A percentile compares a stretch with the other conserved stretches of the same genome.
Conservation (phyloP, 2,797 vertebrate genomes). For the Allobates femoralis region DNA sequence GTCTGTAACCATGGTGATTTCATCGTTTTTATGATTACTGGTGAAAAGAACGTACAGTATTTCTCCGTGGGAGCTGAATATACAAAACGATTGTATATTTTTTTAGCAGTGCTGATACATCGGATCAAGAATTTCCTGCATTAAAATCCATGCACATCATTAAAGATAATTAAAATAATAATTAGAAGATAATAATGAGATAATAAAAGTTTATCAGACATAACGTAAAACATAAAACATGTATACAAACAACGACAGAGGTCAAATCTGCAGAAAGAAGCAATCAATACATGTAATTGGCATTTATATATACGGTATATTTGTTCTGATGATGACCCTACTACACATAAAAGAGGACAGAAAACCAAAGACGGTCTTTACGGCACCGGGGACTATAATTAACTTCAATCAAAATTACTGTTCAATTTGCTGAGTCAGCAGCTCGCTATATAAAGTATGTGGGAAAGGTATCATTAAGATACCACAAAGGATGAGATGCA, state of each 20-base stretch:
- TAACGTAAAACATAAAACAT: neutral
- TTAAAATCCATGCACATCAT: no score
- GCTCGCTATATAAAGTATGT: conserved; percentile 25
- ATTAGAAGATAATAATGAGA: neutral
- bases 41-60: no score
- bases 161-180: neutral
- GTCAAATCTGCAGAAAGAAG: neutral
- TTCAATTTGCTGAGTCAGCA: conserved; percentile 10
- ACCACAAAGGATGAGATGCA: conserved; percentile 8
- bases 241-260: neutral
- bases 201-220: neutral
- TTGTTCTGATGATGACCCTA: neutral
- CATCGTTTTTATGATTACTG: no score
- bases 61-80: no score
- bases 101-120: no score
- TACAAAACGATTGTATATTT: no score
- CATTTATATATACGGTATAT: neutral
- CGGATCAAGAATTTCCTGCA: no score
- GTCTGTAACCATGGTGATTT: no score
- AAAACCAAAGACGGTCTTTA: conserved; percentile 12
- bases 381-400: neutral
- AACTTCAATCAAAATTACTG: conserved; percentile 26
- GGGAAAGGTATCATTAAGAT: conserved; percentile 19
- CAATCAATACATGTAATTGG: neutral
- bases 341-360: neutral